Base-by-base conservation (phyloP, 2,888 invertebrate genomes). In the Pristionchus entomophagus region DNA sequence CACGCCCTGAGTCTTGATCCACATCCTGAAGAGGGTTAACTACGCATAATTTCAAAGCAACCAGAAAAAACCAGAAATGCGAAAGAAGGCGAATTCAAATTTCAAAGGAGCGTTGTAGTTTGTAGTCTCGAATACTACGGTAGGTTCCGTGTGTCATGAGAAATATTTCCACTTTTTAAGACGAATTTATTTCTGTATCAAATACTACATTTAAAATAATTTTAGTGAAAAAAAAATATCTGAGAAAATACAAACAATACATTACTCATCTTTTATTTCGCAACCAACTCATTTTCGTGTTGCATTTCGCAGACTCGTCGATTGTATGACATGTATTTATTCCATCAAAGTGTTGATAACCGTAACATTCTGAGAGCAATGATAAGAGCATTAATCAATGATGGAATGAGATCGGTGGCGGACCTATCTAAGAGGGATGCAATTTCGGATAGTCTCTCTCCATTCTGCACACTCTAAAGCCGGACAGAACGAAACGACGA, bases 1-100 rank as follows among this genome's bases (percentile, higher is more conserved):
- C 51, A 80, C 26, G 22, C 26, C 53, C 53, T 80, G 78, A 80
- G 78, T 51, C 78, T 80, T 80, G 49, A 35, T 41, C 78, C 78
- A 80, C 78, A 80, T 80, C 78, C 78, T 80, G 29, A 2, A 80
- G 22, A 6, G 19, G n/a, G 10, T 10, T 45, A 45, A 59, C 19
- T 59, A n/a, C 6, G n/a, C 59, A 59, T 59, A 14, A 59, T n/a
- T 59, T n/a, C 59, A 59, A 59, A 59, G 6, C 6, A 65, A 59
- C 6, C n/a, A 22, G 26, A 8, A 59, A 51, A 17, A 59, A 59
- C 22, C 26, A 59, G 59, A 59, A 59, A 59, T 26, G 8, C 22
- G 26, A 8, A 22, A 59, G n/a, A 59, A 59, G 5, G 8, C 22
- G 26, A 77, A 45, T 35, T 35, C 45, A 45, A 77, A 77, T 12